Conservation (phyloP, 2,797 vertebrate genomes). For the Eidolon dupreanum region DNA sequence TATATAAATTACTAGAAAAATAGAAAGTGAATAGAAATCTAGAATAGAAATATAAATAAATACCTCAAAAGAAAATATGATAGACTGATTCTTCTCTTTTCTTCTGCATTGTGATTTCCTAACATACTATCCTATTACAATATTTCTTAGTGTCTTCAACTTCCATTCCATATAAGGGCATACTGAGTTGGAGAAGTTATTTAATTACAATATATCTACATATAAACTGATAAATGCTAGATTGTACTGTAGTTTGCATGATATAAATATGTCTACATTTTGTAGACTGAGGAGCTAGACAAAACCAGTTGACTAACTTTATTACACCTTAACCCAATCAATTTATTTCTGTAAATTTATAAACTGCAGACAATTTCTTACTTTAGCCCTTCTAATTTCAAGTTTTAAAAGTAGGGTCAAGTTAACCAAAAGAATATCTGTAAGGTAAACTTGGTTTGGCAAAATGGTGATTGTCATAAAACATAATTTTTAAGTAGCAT, state of each 20-base stretch:
- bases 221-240: conserved; percentile 14
- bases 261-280: conserved; percentile 55
- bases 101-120: background rate
- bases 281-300: conserved; percentile 45
- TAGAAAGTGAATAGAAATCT: background rate
- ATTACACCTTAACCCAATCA: background rate
- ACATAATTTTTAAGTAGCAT: conserved; percentile 24
- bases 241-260: conserved; percentile 20
- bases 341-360: conserved; percentile 41
- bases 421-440: conserved; percentile 24
- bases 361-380: conserved; percentile 49
- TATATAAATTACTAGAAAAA: background rate
- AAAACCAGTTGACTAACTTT: conserved; percentile 17
- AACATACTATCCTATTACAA: background rate
- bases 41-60: background rate
- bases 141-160: background rate
- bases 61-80: background rate
- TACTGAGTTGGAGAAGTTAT: background rate
- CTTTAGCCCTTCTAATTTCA: conserved; percentile 42
- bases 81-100: background rate
- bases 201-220: background rate
- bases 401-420: conserved; percentile 33
- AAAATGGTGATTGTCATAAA: conserved; percentile 22
- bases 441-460: background rate
- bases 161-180: background rate